Evolutionary conservation across 2,888 invertebrate genomes (phyloP), one percentile per base, ranked within the genome.

Genomic region (Trilocha varians): DNA sequence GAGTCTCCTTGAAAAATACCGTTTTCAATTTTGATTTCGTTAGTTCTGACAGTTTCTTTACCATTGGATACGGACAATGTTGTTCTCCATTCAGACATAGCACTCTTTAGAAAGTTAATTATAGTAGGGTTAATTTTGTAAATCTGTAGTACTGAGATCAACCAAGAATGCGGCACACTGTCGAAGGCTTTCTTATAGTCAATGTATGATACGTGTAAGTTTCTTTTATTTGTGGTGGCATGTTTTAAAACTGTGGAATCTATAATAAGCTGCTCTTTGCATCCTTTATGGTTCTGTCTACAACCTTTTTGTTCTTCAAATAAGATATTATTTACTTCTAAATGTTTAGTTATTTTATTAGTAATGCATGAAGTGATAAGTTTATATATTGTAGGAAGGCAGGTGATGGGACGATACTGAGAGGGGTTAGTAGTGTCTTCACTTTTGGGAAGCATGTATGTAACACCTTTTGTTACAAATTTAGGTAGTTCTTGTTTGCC

Each of bases 391-490:
- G 41, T 18, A 3, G 41, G 36, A 17, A 47, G 14, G 17, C 44
- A 44, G 33, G 42, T 47, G 3, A 44, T 44, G 34, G 42, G 42
- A 34, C 42, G 17, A 13, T 42, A 41, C 32, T 48, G 48, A 3
- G 52, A 53, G 4, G 49, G 49, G 9, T 43, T 16, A 13, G 34
- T 1, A 5, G 49, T 17, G 11, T 43, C 6, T 3, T 32, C 39
- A 9, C 34, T 34, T 44, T 50, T 47, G n/a, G 50, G 47, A 6
- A 51, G 13, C 49, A 50, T 51, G 33, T 48, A 47, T n/a, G 51
- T 53, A 38, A 48, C 43, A 13, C 48, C 49, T 17, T 34, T 48
- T 5, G 50, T 25, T 8, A 49, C 25, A 18, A 53, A 49, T 34
- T 38, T 15, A 9, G 50, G 49, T 41, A 48, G 34, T 9, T 11